These are phyloP conservation scores for Cactoblastis cactorum DNA, from an alignment of 2,888 invertebrate species.

Conservation along the genomic window DNA sequence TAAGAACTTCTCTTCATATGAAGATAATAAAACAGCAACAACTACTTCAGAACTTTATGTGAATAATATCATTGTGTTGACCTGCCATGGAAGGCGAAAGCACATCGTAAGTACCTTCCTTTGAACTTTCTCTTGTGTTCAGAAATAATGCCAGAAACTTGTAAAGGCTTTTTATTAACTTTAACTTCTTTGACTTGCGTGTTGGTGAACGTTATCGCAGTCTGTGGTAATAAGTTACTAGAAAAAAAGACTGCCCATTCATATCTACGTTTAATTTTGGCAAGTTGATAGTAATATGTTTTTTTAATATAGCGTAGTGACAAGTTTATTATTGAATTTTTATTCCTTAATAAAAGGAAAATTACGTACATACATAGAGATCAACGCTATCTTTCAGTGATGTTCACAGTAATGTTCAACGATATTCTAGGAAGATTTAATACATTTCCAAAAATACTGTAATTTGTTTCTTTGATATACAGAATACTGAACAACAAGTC, in stretches of 20 bases:
- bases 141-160: constrained; percentile 52
- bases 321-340: no score
- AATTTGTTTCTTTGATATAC: no score
- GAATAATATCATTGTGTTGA: neutral
- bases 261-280: neutral
- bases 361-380: no score
- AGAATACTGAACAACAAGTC: no score
- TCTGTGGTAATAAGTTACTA: constrained; percentile 23
- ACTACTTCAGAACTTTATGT: neutral
- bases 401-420: no score
- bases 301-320: no score
- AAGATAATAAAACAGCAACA: no score
- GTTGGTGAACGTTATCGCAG: constrained; percentile 25
- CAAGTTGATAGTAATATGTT: neutral
- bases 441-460: no score
- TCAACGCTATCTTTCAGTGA: no score
- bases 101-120: constrained; percentile 35
- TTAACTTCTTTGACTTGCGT: constrained; percentile 47
- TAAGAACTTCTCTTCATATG: no score
- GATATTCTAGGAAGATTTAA: no score
- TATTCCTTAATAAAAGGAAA: no score
- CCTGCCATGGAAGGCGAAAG: constrained; percentile 5
- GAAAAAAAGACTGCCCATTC: constrained; percentile 16
- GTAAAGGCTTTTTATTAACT: constrained; percentile 50
- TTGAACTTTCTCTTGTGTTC: constrained; percentile 42